Conservation (phyloP, 2,113 vertebrate genomes). For the Myrmecophaga tridactyla region DNA sequence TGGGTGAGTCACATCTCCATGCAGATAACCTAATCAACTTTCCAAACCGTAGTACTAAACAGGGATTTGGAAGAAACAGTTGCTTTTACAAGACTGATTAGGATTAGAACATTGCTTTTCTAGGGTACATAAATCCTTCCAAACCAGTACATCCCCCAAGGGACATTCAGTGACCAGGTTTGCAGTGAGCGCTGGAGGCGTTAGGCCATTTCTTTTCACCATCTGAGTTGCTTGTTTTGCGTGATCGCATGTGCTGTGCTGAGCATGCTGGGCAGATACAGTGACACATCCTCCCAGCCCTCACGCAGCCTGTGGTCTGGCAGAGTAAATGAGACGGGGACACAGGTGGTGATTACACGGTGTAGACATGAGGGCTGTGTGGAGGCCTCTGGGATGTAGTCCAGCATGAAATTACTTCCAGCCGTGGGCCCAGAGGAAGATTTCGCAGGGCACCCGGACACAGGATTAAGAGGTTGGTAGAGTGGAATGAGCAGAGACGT, state of each 20-base stretch:
- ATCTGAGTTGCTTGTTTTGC: background rate
- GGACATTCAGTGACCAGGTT: no score
- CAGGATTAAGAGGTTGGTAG: background rate
- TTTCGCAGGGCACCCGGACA: background rate
- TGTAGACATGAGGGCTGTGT: background rate
- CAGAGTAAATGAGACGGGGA: background rate
- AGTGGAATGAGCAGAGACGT: background rate
- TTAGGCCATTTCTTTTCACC: background rate
- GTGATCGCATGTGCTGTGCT: rapidly evolving
- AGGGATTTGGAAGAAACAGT: no score
- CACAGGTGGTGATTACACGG: background rate
- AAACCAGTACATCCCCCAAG: no score
- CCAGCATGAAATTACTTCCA: slow-evolving; percentile 44
- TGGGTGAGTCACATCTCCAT: no score
- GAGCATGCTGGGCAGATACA: background rate
- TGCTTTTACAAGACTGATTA: no score
- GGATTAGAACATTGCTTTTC: no score
- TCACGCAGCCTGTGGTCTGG: background rate
- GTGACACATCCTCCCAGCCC: background rate
- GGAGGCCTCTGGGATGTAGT: background rate
- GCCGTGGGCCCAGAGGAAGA: background rate
- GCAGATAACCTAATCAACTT: no score
- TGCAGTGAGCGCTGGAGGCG: no score
- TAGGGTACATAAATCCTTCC: no score
- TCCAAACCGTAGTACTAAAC: no score